Evolutionary conservation across 1,140 invertebrate genomes (phyloP), one percentile per base, ranked within the genome.

Genomic region (Brachionus angularis): DNA sequence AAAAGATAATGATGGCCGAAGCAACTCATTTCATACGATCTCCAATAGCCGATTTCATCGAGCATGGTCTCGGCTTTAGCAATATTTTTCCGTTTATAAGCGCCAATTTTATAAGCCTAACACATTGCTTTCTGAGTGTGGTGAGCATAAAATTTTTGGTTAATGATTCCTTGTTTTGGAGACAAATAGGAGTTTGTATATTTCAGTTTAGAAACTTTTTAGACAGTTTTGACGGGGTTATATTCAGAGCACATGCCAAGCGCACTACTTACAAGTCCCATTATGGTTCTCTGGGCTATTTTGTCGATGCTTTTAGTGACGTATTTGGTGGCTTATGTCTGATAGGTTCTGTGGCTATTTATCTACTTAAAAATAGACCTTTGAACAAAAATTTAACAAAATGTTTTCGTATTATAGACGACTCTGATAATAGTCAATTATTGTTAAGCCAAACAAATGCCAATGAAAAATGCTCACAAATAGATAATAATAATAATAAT

Each of bases 1-100:
- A 80, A 64, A 72, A 76, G n/a, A 52, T 79, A 2, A 79, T 80
- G 78, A 78, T 74, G 44, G 78, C 79, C 62, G 78, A 75, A 18
- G 71, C 75, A 10, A 78, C 74, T 10, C 76, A 78, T 67, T 79
- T 77, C 49, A 61, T 79, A 8, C 75, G 77, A 27, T 74, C 72
- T 7, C 79, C 79, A n/a, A 71, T 74, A 5, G 73, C 77, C 5
- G 78, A 79, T 73, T 75, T 73, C 29, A 78, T 80, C 42, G 75
- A 80, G 50, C 53, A 74, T 31, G 69, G 76, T 42, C 76, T 78
- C 1, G 67, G 75, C 31, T 80, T 80, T 72, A 79, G 77, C 44
- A 72, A 76, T 39, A 64, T 75, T 21, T 78, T 79, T 72, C 77
- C 74, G 53, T 78, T 78, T 62, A 77, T 80, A 4, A 77, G 78